phyloP scores from a whole-genome alignment of 1,140 invertebrate species.

The Drosophila asahinai region DNA sequence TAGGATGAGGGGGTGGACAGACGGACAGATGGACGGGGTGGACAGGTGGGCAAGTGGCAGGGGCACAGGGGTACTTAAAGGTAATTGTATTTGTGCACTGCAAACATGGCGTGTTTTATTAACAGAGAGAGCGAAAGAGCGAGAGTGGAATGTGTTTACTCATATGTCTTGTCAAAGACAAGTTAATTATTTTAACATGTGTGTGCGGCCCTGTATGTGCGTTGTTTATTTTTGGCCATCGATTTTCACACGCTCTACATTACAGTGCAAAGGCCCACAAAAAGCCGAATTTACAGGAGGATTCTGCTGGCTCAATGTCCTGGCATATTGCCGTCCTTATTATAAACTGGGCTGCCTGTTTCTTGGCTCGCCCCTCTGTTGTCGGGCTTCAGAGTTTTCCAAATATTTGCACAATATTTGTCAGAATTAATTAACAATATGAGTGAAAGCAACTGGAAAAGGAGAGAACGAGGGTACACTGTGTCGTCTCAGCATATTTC shows the following conservation, averaged over 20 bases:
- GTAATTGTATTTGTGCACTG: conserved; percentile 76
- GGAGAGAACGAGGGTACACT: background rate
- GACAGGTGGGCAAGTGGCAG: background rate
- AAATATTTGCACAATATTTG: conserved; percentile 81
- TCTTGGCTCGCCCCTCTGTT: background rate
- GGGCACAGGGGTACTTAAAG: conserved; percentile 54
- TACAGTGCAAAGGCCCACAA: conserved; percentile 15
- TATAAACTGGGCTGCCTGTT: conserved; percentile 18
- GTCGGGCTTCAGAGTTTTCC: conserved; percentile 40
- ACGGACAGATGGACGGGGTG: background rate
- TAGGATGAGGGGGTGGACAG: background rate
- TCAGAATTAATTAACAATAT: conserved; percentile 79
- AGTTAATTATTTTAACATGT: conserved; percentile 79
- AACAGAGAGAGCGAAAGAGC: conserved; percentile 12
- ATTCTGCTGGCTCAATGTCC: conserved; percentile 33
- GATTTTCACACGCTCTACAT: conserved; percentile 67
- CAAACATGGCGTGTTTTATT: conserved; percentile 64
- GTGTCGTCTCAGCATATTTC: conserved; percentile 67
- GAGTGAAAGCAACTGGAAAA: background rate
- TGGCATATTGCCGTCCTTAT: conserved; percentile 40
- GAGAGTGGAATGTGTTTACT: conserved; percentile 66
- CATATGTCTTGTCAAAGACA: conserved; percentile 81
- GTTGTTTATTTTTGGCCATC: conserved; percentile 76
- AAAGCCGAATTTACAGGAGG: conserved; percentile 19
- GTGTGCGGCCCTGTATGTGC: conserved; percentile 27